Evolutionary conservation across 1,140 invertebrate species (phyloP).

Genomic region (Tetragnatha versicolor): DNA sequence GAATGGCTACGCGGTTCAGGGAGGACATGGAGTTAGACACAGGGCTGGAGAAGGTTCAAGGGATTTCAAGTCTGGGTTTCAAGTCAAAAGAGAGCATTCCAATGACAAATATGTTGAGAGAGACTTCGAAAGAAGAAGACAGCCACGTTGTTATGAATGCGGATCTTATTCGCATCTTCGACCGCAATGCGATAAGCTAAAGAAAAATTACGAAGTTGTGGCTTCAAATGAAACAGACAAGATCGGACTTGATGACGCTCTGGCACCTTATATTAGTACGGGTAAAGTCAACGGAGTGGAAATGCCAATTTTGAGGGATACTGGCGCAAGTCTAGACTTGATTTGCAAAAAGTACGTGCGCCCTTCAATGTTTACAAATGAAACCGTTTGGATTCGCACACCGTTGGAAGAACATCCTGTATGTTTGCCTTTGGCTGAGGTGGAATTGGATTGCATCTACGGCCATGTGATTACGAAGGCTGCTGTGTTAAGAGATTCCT

Average conservation of each 20-base stretch:
- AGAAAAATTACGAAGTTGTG: neutral
- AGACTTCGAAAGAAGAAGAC: no score
- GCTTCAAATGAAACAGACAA: neutral
- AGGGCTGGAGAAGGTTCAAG: no score
- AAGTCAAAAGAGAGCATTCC: no score
- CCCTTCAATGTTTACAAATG: neutral
- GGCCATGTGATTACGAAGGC: neutral
- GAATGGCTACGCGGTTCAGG: no score
- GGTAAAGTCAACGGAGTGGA: neutral
- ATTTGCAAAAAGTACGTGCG: no score
- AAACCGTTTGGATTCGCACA: neutral
- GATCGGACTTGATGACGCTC: neutral
- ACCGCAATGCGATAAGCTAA: neutral
- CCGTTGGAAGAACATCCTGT: neutral
- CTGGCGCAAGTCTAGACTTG: neutral
- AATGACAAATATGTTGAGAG: no score
- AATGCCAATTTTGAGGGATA: neutral
- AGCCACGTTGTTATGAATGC: neutral
- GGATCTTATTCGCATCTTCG: neutral
- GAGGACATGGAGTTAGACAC: no score
- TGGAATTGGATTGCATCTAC: neutral
- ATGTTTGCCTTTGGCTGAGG: conserved; percentile 3
- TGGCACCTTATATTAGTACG: neutral
- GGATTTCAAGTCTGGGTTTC: no score
- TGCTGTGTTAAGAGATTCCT: no score